These are phyloP conservation scores for Sphaeridia pumilis DNA, from an alignment of 2,888 invertebrate species.

Conservation along the genomic window DNA sequence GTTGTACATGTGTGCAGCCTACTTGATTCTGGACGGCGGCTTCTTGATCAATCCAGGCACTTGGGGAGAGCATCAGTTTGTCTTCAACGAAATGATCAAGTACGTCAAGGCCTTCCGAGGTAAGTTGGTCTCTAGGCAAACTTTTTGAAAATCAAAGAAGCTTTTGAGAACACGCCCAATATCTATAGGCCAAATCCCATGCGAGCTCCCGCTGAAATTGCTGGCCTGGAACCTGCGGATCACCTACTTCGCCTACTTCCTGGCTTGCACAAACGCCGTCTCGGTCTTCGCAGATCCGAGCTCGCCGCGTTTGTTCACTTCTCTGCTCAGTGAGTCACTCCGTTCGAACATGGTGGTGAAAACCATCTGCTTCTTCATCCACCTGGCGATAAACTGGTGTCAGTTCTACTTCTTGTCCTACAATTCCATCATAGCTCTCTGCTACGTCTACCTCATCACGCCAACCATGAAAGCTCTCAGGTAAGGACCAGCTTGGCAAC, in stretches of 20 bases:
- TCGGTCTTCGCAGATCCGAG: neutral
- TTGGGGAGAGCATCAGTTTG: neutral
- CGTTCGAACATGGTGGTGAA: neutral
- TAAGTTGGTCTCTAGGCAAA: no score
- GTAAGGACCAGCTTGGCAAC: no score
- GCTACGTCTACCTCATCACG: neutral
- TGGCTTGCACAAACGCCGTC: neutral
- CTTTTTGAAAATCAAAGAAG: no score
- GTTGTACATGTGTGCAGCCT: neutral
- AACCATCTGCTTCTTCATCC: neutral
- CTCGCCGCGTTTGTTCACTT: neutral
- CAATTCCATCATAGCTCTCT: neutral
- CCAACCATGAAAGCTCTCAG: neutral
- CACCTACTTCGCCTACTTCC: neutral
- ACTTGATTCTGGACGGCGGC: neutral
- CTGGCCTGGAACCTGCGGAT: no score
- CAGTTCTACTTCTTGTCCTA: conserved; percentile 1
- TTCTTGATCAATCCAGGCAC: neutral
- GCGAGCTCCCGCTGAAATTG: no score
- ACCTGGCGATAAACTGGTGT: neutral
- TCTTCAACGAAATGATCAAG: neutral
- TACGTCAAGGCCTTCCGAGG: neutral
- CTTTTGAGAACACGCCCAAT: no score
- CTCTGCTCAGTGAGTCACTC: neutral
- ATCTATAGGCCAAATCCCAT: no score